Percentiles rank a stretch among this genome's conserved stretches.
phyloP scores from a whole-genome alignment of 2,888 invertebrate species.

The Pomacea canaliculata region DNA sequence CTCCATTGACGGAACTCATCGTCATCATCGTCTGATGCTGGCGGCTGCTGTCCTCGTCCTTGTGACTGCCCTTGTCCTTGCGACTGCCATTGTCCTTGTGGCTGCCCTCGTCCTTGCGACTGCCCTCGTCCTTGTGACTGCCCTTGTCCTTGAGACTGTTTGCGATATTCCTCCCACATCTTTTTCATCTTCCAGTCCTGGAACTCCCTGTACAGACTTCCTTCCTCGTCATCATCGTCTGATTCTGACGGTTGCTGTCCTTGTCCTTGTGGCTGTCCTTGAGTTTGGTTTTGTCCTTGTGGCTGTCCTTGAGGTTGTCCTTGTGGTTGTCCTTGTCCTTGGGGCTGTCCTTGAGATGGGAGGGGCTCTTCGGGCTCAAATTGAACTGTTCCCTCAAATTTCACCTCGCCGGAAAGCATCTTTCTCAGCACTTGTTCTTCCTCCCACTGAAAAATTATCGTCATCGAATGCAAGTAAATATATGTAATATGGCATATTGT shows the following conservation, averaged over 20 bases:
- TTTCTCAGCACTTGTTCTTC: too few species aligned
- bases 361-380: not conserved
- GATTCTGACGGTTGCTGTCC: too few species aligned
- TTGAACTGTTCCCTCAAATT: too few species aligned
- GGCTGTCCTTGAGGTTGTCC: not conserved
- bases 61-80: not conserved
- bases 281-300: too few species aligned
- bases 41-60: too few species aligned
- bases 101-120: not conserved
- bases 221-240: too few species aligned
- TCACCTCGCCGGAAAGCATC: too few species aligned
- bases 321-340: not conserved
- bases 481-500: too few species aligned
- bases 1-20: not conserved
- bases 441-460: too few species aligned
- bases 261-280: not conserved
- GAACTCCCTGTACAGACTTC: not conserved
- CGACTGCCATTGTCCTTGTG: not conserved
- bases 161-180: not conserved
- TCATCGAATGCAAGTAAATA: too few species aligned
- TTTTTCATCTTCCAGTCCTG: not conserved
- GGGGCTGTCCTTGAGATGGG: not conserved
- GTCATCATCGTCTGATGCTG: too few species aligned
- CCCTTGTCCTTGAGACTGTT: not conserved
- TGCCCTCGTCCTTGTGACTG: not conserved